Conservation (phyloP, 2,888 invertebrate species). For the Idaea dimidiata region DNA sequence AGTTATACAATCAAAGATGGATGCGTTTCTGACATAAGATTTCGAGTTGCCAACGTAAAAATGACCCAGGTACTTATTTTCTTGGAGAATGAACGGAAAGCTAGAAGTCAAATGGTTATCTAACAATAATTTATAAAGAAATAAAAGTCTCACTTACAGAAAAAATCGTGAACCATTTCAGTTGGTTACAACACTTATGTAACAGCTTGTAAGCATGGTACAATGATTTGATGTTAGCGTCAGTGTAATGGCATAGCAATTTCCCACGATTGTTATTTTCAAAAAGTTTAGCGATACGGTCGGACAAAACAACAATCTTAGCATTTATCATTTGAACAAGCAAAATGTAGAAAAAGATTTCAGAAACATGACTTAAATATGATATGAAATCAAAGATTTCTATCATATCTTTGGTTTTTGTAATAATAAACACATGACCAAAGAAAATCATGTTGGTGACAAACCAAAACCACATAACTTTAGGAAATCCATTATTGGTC, state of each 20-base stretch:
- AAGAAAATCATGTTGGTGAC: not conserved
- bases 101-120: too few relatives aligned
- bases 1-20: too few relatives aligned
- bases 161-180: not conserved
- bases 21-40: too few relatives aligned
- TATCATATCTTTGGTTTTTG: not conserved
- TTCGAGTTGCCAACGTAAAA: too few relatives aligned
- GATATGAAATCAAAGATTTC: not conserved
- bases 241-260: not conserved
- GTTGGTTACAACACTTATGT: not conserved
- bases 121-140: too few relatives aligned
- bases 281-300: not conserved
- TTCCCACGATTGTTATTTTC: not conserved
- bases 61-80: too few relatives aligned
- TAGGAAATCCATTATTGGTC: not conserved
- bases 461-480: not conserved
- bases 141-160: not conserved
- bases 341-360: not conserved
- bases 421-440: not conserved
- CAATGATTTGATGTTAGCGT: not conserved
- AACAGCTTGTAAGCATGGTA: not conserved
- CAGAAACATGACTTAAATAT: not conserved
- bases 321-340: not conserved
- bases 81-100: too few relatives aligned
- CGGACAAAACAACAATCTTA: not conserved